Conservation (phyloP, 2,888 invertebrate species). For the Acanthosepion pharaonis region DNA sequence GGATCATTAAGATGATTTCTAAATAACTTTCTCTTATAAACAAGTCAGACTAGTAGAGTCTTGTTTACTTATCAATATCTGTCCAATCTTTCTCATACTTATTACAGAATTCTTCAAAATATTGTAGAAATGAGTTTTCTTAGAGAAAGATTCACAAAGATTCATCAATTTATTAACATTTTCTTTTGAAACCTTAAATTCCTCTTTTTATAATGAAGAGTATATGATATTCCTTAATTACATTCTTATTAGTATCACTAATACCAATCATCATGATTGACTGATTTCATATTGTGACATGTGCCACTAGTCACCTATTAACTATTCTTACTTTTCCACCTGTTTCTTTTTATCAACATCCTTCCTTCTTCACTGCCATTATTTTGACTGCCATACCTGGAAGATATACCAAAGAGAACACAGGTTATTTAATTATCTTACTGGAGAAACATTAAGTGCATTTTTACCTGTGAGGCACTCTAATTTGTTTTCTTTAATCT, state of each 20-base stretch:
- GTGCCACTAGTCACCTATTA: neutral
- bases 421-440: conserved; percentile 33
- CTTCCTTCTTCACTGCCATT: neutral
- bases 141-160: too few species aligned
- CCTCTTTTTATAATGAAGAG: neutral
- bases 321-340: neutral
- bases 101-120: too few species aligned
- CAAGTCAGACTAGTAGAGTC: too few species aligned
- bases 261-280: neutral
- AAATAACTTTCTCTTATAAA: too few species aligned
- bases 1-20: too few species aligned
- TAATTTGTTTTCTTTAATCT: neutral
- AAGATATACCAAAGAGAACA: neutral
- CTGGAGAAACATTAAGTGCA: neutral
- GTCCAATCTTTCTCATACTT: too few species aligned
- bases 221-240: neutral
- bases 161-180: too few species aligned
- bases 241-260: neutral
- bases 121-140: too few species aligned
- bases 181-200: neutral
- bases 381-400: neutral
- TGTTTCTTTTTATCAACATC: neutral
- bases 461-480: neutral
- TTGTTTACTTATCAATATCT: too few species aligned
- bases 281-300: neutral